Base-by-base conservation (phyloP, 2,888 invertebrate species). In the Cybosia mesomella region DNA sequence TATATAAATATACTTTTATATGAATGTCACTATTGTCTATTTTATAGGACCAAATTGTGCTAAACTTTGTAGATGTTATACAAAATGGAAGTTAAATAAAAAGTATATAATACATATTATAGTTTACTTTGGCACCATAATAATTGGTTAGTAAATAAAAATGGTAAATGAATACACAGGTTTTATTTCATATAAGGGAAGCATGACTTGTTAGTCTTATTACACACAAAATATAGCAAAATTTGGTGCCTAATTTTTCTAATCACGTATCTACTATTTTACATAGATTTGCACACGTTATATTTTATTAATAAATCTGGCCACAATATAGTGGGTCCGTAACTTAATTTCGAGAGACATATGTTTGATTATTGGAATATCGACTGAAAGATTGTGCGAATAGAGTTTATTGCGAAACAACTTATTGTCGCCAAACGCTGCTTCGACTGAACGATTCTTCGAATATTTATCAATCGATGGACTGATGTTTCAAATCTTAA, bases 1-100 rank as follows among this genome's bases (percentile, higher is more conserved):
- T 66, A 66, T 58, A 66, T 39, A 69, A 49, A 61, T 70, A 70
- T 55, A 74, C 65, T 68, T 68, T 75, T 72, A 75, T 73, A 78
- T 76, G 79, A 80, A 79, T 78, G 76, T 71, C 81, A 75, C 79
- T 67, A 75, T 58, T 65, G 64, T 72, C 71, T 80, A 70, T 22
- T 69, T 67, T 66, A 49, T 22, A 55, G 59, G 73, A 73, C 66
- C 79, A 79, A 78, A 79, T 81, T 79, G 70, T 81, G 79, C 79
- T 79, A 78, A 67, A 69, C 34, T 58, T 62, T 62, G 67, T 54
- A 34, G 7, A 43, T 49, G 18, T 36, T 9, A 66, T 43, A 66
- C 49, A 60, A 49, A 49, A 49, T 49, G 49, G 49, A 49, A 49
- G 49, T n/a, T 49, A 2, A 49, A 49, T 9, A n/a, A 0, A 59